Base-by-base conservation (phyloP, 2,797 vertebrate genomes). In the Mormyrops boulengeri region DNA sequence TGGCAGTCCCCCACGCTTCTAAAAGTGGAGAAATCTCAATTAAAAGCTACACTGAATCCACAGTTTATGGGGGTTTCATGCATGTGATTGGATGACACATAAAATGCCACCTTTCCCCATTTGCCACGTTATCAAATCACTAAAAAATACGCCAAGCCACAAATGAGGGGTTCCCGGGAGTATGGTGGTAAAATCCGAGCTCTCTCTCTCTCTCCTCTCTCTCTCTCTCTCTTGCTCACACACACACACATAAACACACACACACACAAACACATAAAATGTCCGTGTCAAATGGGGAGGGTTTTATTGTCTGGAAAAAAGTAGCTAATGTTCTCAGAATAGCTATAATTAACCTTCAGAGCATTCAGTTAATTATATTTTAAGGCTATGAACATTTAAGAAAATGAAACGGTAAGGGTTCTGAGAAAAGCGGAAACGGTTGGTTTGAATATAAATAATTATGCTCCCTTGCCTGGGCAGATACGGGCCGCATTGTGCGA, bases 401-500 rank as follows among this genome's bases (percentile, higher is more conserved):
- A 44, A 85, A 85, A 85, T 85, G 50, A 47, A 85, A 85, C n/a
- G 19, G 47, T 44, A 26, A 85, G 22, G 2, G 26, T 44, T 62
- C 22, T 47, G 50, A 85, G 26, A 52, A 17, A 87, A 57, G 85
- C 6, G n/a, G 26, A 55, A 87, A 87, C 7, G 11, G 7, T 34
- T 57, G 52, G 85, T 57, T 87, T 55, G 30, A 57, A 87, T 55
- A 19, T 17, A 55, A 57, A 12, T n/a, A 38, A 55, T 87, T 57
- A 50, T 44, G 73, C 73, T 53, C 12, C n/a, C 47, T 85, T 85
- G 85, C 8, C 49, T 57, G 22, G 26, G 85, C 47, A 62, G 80
- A 84, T 47, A 77, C 90, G 90, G 88, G 91, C 88, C 92, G 94
- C 57, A 22, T 30, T 86, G 19, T 60, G 9, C n/a, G n/a, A 82